A percentile compares a stretch with the other conserved stretches of the same genome.
Evolutionary conservation across 2,797 vertebrate genomes (phyloP).

Genomic region (Enoplosus armatus): DNA sequence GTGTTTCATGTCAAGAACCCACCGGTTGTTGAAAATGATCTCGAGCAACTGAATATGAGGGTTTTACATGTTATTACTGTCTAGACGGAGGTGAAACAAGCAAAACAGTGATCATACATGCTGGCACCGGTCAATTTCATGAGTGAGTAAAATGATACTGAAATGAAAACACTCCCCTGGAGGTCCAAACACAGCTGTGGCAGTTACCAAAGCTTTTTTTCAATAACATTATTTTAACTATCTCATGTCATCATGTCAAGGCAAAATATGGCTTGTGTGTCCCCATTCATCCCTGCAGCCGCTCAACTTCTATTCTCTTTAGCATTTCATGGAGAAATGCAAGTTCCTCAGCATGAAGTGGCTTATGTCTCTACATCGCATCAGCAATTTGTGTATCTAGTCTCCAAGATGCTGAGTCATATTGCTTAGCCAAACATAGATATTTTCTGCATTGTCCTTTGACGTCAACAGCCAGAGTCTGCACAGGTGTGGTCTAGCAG

Average conservation of each 20-base stretch:
- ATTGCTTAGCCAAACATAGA: slow-evolving; percentile 45
- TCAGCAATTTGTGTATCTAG: slow-evolving; percentile 59
- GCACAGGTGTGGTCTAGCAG: slow-evolving; percentile 58
- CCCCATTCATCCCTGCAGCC: slow-evolving; percentile 6
- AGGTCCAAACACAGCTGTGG: background rate
- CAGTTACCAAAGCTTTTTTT: background rate
- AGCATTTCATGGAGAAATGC: slow-evolving; percentile 25
- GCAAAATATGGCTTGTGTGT: background rate
- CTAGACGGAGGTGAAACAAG: slow-evolving; percentile 5
- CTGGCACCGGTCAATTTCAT: slow-evolving; percentile 7
- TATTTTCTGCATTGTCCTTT: slow-evolving; percentile 48
- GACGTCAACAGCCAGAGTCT: slow-evolving; percentile 47
- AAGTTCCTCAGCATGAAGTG: slow-evolving; percentile 36
- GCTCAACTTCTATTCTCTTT: slow-evolving; percentile 12
- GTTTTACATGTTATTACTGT: slow-evolving; percentile 32
- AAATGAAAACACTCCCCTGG: background rate
- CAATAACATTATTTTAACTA: background rate
- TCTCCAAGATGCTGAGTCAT: slow-evolving; percentile 71
- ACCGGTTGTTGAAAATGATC: slow-evolving; percentile 22
- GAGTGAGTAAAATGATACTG: slow-evolving; percentile 4
- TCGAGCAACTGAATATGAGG: background rate
- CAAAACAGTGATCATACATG: slow-evolving; percentile 12
- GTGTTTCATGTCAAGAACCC: slow-evolving; percentile 29
- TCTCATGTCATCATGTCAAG: background rate
- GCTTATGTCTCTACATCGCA: slow-evolving; percentile 46